Percentiles rank a stretch among this genome's conserved stretches.
Conservation (phyloP, 1,140 invertebrate genomes). For the Chionoecetes opilio region DNA sequence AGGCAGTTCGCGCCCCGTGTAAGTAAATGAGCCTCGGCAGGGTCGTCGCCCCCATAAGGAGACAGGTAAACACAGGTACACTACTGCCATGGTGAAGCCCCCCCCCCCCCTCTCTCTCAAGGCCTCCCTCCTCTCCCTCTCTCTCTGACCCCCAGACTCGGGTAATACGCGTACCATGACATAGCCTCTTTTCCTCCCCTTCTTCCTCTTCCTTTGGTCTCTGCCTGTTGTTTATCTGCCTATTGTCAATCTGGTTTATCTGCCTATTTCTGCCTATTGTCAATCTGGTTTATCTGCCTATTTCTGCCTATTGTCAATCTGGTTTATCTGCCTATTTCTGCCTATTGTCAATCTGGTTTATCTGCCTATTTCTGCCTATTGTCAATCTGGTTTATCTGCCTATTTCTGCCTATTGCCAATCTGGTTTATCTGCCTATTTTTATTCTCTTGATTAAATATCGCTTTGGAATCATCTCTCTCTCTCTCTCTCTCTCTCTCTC, state of each 20-base stretch:
- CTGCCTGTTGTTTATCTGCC: not conserved
- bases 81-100: not conserved
- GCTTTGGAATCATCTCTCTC: too few relatives aligned
- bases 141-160: not conserved
- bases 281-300: not conserved
- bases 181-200: not conserved
- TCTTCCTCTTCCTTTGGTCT: not conserved
- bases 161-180: slow-evolving; percentile 16
- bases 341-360: not conserved
- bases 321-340: too few relatives aligned
- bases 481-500: slow-evolving; percentile 33
- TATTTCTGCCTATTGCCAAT: not conserved
- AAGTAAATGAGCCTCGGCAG: not conserved
- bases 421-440: not conserved
- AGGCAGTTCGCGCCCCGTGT: not conserved
- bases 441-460: too few relatives aligned
- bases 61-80: not conserved
- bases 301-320: too few relatives aligned
- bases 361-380: not conserved
- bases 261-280: not conserved
- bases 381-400: not conserved
- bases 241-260: not conserved
- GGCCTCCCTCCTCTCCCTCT: slow-evolving; percentile 41
- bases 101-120: slow-evolving; percentile 38
- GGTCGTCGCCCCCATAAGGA: not conserved